A percentile compares a stretch with the other conserved stretches of the same genome.
phyloP scores from a whole-genome alignment of 2,113 vertebrate species.

The Micronycteris hirsuta region DNA sequence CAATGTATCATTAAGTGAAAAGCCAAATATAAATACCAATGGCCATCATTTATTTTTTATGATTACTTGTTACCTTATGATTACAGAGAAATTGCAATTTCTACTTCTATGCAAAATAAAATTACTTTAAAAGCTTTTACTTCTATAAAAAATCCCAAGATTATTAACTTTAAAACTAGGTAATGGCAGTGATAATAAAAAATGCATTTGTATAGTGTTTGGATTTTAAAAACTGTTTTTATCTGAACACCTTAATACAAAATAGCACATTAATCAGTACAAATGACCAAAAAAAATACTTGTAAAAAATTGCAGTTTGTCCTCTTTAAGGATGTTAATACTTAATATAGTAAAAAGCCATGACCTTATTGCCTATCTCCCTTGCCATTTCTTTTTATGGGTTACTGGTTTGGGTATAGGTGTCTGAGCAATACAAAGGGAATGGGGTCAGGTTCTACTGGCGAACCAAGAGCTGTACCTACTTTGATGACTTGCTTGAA shows the following conservation, averaged over 20 bases:
- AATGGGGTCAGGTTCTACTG: neutral
- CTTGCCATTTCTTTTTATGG: neutral
- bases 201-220: neutral
- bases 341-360: neutral
- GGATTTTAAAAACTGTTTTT: neutral
- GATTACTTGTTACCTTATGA: neutral
- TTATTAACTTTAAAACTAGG: slow-evolving; percentile 7
- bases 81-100: neutral
- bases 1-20: neutral
- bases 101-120: neutral
- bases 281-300: neutral
- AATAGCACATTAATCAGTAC: neutral
- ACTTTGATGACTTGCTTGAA: neutral
- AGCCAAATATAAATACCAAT: neutral
- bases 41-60: neutral
- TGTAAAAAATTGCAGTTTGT: neutral
- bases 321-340: neutral
- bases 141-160: neutral
- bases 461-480: neutral
- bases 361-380: neutral
- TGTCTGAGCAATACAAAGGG: neutral
- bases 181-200: neutral
- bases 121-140: neutral
- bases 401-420: neutral
- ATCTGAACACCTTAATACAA: neutral